phyloP scores from a whole-genome alignment of 2,113 vertebrate species.

The Connochaetes taurinus region DNA sequence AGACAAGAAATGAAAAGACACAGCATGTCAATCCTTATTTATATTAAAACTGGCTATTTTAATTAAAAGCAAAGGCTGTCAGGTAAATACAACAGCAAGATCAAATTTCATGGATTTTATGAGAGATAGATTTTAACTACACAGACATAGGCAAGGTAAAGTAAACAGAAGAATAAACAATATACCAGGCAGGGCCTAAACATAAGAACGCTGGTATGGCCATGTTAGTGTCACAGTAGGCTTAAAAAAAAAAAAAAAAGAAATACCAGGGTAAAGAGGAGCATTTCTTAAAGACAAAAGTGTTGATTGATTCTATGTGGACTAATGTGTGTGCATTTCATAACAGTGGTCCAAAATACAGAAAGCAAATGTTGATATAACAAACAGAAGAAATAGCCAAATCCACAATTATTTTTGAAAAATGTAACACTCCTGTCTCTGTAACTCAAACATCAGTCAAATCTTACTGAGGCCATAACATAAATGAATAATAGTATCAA shows the following conservation, averaged over 20 bases:
- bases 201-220: background rate
- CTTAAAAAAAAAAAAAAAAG: background rate
- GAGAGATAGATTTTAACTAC: background rate
- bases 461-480: background rate
- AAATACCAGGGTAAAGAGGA: background rate
- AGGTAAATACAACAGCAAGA: background rate
- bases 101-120: background rate
- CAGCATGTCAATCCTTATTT: background rate
- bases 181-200: background rate
- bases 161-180: background rate
- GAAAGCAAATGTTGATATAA: background rate
- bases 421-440: background rate
- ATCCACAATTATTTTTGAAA: background rate
- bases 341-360: background rate
- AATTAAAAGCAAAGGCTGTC: background rate
- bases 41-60: background rate
- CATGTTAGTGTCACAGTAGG: background rate
- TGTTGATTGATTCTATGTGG: background rate
- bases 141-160: background rate
- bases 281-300: background rate
- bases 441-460: background rate
- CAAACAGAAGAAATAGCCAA: background rate
- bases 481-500: background rate
- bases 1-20: background rate
- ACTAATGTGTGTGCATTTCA: background rate